phyloP scores from a whole-genome alignment of 2,888 invertebrate genomes.

The Erynnis tages region DNA sequence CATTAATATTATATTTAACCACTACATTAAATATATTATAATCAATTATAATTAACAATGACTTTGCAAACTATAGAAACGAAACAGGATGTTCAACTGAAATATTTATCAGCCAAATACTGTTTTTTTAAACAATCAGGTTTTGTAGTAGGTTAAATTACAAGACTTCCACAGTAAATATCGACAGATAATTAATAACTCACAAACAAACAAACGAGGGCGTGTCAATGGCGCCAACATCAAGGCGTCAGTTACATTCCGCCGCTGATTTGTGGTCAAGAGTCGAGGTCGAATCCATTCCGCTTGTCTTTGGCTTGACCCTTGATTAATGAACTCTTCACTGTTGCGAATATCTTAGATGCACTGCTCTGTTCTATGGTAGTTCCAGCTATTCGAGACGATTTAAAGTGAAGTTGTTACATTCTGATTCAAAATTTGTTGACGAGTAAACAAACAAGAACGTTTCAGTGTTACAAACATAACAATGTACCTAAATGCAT shows the following conservation, averaged over 20 bases:
- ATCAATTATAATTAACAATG: too few relatives aligned
- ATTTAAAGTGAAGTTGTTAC: not conserved
- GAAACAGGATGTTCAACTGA: too few relatives aligned
- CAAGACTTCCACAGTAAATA: not conserved
- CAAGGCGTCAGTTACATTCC: conserved; percentile 41
- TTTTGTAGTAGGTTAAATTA: too few relatives aligned
- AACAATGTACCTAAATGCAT: too few relatives aligned
- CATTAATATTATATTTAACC: too few relatives aligned
- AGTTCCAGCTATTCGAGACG: not conserved
- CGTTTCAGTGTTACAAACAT: not conserved
- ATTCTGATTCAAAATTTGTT: not conserved
- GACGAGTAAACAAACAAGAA: not conserved
- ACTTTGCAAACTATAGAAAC: too few relatives aligned
- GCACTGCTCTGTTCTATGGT: not conserved
- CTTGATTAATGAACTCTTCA: conserved; percentile 30
- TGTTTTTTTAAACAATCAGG: too few relatives aligned
- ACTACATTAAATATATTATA: too few relatives aligned
- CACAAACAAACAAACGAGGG: conserved; percentile 68
- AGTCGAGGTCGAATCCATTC: conserved; percentile 21
- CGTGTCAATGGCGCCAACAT: conserved; percentile 51
- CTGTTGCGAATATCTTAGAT: conserved; percentile 16
- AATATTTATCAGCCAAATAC: too few relatives aligned
- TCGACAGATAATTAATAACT: conserved; percentile 29
- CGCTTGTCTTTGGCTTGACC: conserved; percentile 27
- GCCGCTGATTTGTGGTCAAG: conserved; percentile 37